Conservation (phyloP, 2,888 invertebrate species). For the Cosmia pyralina region DNA sequence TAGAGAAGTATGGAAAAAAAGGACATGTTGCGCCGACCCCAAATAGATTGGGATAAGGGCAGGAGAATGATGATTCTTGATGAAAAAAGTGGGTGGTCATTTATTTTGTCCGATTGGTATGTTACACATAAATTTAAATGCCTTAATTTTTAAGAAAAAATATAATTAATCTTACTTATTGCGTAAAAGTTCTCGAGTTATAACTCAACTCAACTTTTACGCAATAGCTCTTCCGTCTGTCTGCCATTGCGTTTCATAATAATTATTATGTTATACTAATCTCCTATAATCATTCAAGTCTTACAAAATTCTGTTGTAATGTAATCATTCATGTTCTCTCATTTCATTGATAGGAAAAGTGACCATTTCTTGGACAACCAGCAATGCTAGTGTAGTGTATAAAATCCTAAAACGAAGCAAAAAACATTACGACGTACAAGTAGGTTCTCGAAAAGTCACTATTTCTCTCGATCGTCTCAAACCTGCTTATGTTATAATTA, state of each 20-base stretch:
- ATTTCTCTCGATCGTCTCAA: too few relatives aligned
- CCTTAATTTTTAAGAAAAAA: not conserved
- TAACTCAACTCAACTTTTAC: too few relatives aligned
- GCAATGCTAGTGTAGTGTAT: too few relatives aligned
- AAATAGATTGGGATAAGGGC: too few relatives aligned
- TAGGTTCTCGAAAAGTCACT: too few relatives aligned
- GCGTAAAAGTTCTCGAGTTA: not conserved
- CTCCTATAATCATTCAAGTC: not conserved
- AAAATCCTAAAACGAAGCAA: too few relatives aligned
- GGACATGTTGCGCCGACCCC: too few relatives aligned
- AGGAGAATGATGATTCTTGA: too few relatives aligned
- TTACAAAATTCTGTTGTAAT: not conserved
- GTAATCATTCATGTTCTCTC: not conserved
- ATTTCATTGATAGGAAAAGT: not conserved
- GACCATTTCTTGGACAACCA: not conserved
- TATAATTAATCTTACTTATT: not conserved
- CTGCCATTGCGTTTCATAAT: not conserved
- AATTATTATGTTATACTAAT: not conserved
- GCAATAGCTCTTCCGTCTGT: too few relatives aligned
- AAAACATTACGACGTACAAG: too few relatives aligned
- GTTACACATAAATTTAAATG: conserved; percentile 12
- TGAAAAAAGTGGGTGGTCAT: conserved; percentile 22
- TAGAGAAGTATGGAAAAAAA: too few relatives aligned
- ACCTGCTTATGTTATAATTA: too few relatives aligned
- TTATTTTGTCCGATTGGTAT: conserved; percentile 38